A percentile compares a stretch with the other conserved stretches of the same genome.
Evolutionary conservation across 53 echinoderm and acorn worm genomes (phyloP).

Genomic region (Crossaster papposus): DNA sequence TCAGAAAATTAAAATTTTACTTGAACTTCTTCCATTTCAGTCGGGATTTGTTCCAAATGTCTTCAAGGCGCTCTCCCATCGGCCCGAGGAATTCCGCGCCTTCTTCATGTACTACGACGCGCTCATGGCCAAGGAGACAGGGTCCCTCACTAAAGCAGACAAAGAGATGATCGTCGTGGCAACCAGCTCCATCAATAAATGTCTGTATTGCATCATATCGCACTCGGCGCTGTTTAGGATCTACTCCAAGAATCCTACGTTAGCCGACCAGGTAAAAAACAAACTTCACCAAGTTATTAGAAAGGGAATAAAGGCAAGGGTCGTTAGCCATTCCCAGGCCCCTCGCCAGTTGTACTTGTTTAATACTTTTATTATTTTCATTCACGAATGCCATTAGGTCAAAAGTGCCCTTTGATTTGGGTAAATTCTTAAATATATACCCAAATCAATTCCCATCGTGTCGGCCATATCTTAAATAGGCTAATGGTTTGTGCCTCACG

Average conservation of each 20-base stretch:
- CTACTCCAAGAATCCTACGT: conserved; percentile 82
- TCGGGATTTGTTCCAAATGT: conserved; percentile 95
- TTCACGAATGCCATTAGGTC: too few species aligned
- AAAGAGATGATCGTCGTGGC: conserved; percentile 93
- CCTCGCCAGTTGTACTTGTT: too few species aligned
- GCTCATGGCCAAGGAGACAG: conserved; percentile 88
- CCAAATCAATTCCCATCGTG: too few species aligned
- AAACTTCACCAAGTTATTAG: not conserved
- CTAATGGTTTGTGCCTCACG: too few species aligned
- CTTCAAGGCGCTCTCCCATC: conserved; percentile 82
- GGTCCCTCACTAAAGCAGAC: conserved; percentile 93
- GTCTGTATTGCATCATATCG: conserved; percentile 89
- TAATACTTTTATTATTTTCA: too few species aligned
- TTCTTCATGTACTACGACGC: conserved; percentile 90
- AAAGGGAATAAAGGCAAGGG: too few species aligned
- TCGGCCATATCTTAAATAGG: too few species aligned
- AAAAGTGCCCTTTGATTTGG: too few species aligned
- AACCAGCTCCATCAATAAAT: conserved; percentile 88
- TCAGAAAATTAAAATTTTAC: not conserved
- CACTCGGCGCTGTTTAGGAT: conserved; percentile 89
- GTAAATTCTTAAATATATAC: too few species aligned
- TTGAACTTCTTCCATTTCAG: conserved; percentile 57
- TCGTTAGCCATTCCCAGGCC: too few species aligned
- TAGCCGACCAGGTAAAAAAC: conserved; percentile 87
- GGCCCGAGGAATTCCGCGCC: conserved; percentile 91